These are phyloP conservation scores for Palaemon carinicauda DNA, from an alignment of 1,140 invertebrate species.

Conservation along the genomic window DNA sequence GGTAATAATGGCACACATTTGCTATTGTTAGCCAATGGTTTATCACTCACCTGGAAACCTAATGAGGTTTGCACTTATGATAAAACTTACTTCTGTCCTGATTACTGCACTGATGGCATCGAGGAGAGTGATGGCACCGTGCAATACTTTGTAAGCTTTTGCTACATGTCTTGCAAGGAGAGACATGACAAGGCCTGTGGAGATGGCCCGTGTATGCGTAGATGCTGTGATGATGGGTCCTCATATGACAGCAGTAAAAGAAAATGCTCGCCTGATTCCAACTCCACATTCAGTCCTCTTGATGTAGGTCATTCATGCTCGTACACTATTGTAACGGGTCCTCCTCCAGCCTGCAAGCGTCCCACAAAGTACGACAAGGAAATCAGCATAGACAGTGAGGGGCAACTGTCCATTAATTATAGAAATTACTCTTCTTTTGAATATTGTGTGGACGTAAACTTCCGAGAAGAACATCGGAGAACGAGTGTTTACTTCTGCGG, in stretches of 20 bases:
- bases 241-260: background rate
- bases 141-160: conserved; percentile 4
- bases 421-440: background rate
- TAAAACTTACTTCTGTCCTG: background rate
- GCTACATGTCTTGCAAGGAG: background rate
- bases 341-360: background rate
- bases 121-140: background rate
- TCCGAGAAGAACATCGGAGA: background rate
- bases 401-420: background rate
- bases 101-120: conserved; percentile 15
- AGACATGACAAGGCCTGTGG: background rate
- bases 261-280: background rate
- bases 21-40: background rate
- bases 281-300: background rate
- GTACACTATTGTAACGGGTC: background rate
- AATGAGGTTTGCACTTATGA: background rate
- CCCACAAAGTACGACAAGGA: background rate
- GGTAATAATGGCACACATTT: too few relatives aligned
- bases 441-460: conserved; percentile 21
- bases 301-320: background rate
- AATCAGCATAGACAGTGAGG: background rate
- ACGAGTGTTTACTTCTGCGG: background rate
- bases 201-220: conserved; percentile 1
- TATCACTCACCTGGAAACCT: background rate
- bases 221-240: conserved; percentile 3